Evolutionary conservation across 2,113 vertebrate species (phyloP).

Genomic region (Calyptomena viridis): DNA sequence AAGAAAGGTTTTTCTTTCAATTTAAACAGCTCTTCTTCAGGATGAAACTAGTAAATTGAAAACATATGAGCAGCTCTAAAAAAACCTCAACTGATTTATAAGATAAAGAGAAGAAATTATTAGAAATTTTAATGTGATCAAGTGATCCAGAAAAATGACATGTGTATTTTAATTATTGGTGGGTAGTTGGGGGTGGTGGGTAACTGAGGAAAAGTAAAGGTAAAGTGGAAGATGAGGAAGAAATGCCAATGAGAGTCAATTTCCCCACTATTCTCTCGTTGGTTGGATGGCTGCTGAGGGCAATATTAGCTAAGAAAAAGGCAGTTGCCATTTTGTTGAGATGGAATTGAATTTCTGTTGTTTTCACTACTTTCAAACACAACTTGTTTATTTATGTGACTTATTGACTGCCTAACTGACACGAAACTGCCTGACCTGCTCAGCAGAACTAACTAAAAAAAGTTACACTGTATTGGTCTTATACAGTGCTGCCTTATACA

Average conservation of each 20-base stretch:
- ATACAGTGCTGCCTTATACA: background rate
- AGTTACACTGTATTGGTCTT: background rate
- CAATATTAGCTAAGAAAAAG: background rate
- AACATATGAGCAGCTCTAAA: background rate
- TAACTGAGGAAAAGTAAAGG: background rate
- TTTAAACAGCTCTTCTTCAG: background rate
- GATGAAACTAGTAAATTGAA: background rate
- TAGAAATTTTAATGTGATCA: background rate
- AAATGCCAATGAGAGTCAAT: background rate
- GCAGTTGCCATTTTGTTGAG: slow-evolving; percentile 10
- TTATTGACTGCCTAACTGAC: slow-evolving; percentile 13
- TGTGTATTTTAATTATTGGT: background rate
- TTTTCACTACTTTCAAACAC: slow-evolving; percentile 1
- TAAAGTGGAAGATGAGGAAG: background rate
- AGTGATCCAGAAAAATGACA: background rate
- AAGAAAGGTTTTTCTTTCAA: background rate
- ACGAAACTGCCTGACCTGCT: background rate
- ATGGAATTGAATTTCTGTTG: slow-evolving; percentile 24
- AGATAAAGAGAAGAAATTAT: background rate
- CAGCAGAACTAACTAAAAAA: background rate
- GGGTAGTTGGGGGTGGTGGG: background rate
- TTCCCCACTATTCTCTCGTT: background rate
- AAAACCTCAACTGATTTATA: background rate
- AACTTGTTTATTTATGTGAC: slow-evolving; percentile 21
- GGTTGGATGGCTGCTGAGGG: background rate